These are phyloP conservation scores for Dugesia japonica DNA, from an alignment of 2,888 invertebrate genomes.

Conservation along the genomic window DNA sequence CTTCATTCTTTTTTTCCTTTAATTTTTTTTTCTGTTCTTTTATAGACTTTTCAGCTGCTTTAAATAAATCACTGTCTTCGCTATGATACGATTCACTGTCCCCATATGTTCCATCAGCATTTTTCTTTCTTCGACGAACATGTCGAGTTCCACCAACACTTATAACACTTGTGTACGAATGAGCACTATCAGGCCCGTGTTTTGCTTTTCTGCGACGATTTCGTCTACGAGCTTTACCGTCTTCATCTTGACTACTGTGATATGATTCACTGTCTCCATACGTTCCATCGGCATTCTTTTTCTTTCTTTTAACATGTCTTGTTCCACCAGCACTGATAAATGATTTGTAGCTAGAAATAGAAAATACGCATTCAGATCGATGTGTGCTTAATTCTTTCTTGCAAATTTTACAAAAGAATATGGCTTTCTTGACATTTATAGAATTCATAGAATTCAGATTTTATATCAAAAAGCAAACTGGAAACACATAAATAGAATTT, in stretches of 20 bases:
- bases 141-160: constrained; percentile 45
- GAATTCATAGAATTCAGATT: not conserved
- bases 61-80: constrained; percentile 37
- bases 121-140: constrained; percentile 39
- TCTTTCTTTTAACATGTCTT: constrained; percentile 40
- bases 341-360: constrained; percentile 41
- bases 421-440: not conserved
- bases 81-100: constrained; percentile 43
- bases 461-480: too few species aligned
- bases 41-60: constrained; percentile 35
- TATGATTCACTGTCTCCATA: constrained; percentile 42
- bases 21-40: constrained; percentile 36
- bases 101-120: constrained; percentile 44
- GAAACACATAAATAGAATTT: too few species aligned
- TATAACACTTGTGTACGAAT: constrained; percentile 41
- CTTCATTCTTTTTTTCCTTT: constrained; percentile 38
- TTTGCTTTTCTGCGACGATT: constrained; percentile 42
- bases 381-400: not conserved
- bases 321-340: constrained; percentile 44
- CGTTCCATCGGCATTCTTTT: constrained; percentile 42
- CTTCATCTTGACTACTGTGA: constrained; percentile 43
- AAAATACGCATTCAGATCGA: not conserved
- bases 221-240: constrained; percentile 41
- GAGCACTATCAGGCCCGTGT: constrained; percentile 42
- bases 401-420: not conserved